phyloP scores from a whole-genome alignment of 2,888 invertebrate species.

The Taenaris catops region DNA sequence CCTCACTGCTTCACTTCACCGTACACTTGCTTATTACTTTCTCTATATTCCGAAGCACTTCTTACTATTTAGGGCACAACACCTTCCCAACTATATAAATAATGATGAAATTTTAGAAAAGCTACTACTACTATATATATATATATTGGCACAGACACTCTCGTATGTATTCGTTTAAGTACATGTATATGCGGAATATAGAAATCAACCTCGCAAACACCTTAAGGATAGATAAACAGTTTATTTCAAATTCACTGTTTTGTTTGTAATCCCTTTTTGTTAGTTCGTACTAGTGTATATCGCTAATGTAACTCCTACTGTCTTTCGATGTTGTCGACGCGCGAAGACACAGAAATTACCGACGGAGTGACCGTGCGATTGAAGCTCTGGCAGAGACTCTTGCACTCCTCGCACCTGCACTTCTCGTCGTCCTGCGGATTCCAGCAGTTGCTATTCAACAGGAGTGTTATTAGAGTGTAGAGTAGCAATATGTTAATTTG shows the following conservation, averaged over 20 bases:
- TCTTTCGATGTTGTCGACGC: constrained; percentile 41
- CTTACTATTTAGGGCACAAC: too few species aligned
- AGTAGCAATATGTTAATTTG: too few species aligned
- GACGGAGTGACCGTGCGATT: constrained; percentile 32
- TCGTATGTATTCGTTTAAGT: background rate
- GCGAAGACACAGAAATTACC: constrained; percentile 47
- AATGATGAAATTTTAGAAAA: too few species aligned
- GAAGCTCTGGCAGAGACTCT: constrained; percentile 37
- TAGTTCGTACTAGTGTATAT: constrained; percentile 2
- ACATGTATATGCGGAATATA: too few species aligned
- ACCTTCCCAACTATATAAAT: too few species aligned
- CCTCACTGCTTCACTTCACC: too few species aligned
- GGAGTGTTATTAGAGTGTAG: constrained; percentile 48
- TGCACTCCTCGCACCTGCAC: constrained; percentile 66
- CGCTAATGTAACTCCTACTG: constrained; percentile 25
- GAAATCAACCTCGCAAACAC: background rate
- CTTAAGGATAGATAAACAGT: background rate
- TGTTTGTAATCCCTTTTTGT: too few species aligned
- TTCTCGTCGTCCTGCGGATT: constrained; percentile 43
- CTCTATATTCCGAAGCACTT: too few species aligned
- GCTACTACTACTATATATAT: too few species aligned
- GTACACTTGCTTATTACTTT: too few species aligned
- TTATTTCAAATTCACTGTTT: too few species aligned
- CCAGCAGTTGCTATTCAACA: constrained; percentile 58
- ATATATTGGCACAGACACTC: constrained; percentile 8